Evolutionary conservation across 1,140 invertebrate genomes (phyloP), one percentile per base, ranked within the genome.

Genomic region (Caenorhabditis briggsae): DNA sequence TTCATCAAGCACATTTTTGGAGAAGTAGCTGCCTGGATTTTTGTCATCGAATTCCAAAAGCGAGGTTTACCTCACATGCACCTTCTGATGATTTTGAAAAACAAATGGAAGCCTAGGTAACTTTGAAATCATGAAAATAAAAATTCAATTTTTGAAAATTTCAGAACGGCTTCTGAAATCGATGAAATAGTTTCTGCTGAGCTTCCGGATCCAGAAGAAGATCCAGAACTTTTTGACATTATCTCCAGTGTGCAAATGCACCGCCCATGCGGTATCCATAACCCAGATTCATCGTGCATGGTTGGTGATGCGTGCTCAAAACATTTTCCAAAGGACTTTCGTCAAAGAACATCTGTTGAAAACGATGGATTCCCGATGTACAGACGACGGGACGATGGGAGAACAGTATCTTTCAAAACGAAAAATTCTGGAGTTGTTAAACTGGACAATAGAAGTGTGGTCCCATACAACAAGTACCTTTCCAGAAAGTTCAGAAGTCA

Each of bases 1-100:
- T 82, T 43, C 46, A 85, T 90, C 59, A 82, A 83, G 7, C 16
- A 85, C 6, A 23, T 91, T 0, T 87, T 93, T 61, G 92, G 92
- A 18, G 84, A 86, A 83, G 83, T 87, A 23, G 48, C 74, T 0
- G 90, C 88, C 0, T 78, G 85, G 14, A 59, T 86, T 16, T 83
- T 16, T 46, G 41, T 41, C 20, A 82, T 20, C n/a, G 56, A 58
- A n/a, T 58, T 58, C 56, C 56, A 58, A n/a, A 58, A 58, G n/a
- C 56, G 56, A n/a, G 56, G 56, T n/a, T n/a, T 58, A 8, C 56
- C 56, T n/a, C 56, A 58, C n/a, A 20, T 58, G 56, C 56, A 58
- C 8, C 16, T 58, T 14, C 56, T 58, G 16, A 18, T 58, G n/a
- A 58, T 20, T 8, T n/a, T 58, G 56, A 58, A 58, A 58, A 14